Evolutionary conservation across 1,140 invertebrate species (phyloP), one percentile per base, ranked within the genome.

Genomic region (Laupala kohalensis): DNA sequence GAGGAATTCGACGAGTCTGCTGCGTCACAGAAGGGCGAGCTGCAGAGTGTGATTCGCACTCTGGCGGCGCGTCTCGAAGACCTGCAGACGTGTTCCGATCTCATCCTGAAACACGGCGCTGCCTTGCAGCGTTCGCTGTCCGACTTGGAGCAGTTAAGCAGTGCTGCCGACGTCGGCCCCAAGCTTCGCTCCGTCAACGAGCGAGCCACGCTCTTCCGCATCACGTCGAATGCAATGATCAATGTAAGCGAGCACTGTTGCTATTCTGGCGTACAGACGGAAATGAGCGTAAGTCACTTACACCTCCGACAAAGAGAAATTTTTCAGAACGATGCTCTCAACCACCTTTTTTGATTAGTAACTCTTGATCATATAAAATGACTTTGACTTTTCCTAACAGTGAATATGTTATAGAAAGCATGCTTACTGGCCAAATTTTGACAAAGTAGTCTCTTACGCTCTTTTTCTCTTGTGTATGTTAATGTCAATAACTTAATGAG

Each of bases 201-300:
- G 80, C 84, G 94, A 75, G 93, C 95, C 2, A 96, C 94, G 3
- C 84, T 96, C 5, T 97, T 97, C 81, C 86, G 95, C 71, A 96
- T 98, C 78, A 94, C 96, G 19, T 93, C 94, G 30, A 95, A 91
- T 83, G 92, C 93, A 24, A 97, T 98, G 94, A 93, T 98, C 72
- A 97, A 94, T 83, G 95, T 96, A 83, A 89, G 91, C 87, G 72
- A 71, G 37, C 37, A 19, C 37, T 4, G 37, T 19, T 19, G 1
- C 1, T n/a, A n/a, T n/a, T n/a, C n/a, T n/a, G n/a, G n/a, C n/a
- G n/a, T n/a, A n/a, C n/a, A n/a, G n/a, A n/a, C n/a, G n/a, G n/a
- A n/a, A n/a, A n/a, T n/a, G n/a, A n/a, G n/a, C n/a, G n/a, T n/a
- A n/a, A n/a, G n/a, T n/a, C n/a, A n/a, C n/a, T n/a, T n/a, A n/a